Evolutionary conservation across 2,888 invertebrate genomes (phyloP), one percentile per base, ranked within the genome.

Genomic region (Lapara coniferarum): DNA sequence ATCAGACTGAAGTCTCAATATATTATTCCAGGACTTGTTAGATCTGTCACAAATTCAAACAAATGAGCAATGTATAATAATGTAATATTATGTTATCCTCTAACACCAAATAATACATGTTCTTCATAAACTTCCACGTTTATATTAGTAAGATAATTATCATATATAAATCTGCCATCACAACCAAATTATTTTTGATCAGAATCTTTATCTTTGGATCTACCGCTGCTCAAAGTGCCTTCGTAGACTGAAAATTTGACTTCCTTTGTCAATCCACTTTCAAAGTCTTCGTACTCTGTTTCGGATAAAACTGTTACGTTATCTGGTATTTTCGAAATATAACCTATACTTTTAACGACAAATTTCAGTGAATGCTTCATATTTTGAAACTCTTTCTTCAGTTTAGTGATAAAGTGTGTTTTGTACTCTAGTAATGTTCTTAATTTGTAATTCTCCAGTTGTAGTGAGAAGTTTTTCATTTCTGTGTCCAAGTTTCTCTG

Each of bases 361-460:
- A 80, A 79, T 74, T 91, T 91, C 2, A 91, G 73, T 10, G 87
- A 74, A 7, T 84, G 80, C 71, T 84, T 91, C 77, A 90, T 81
- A 66, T 71, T 83, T 1, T 72, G 66, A 68, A 92, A 72, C 75
- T 92, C 92, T 63, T 84, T 90, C 73, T 85, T 87, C 19, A 91
- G 75, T 77, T 83, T 90, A 16, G 72, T 74, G 2, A 89, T 72
- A 66, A 89, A 73, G 75, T 83, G 87, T 13, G 84, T 78, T 80
- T 89, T 91, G 0, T 85, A 87, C 7, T 85, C 82, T n/a, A 92
- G 73, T 14, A 87, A 69, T 19, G 83, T 78, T 70, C 80, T 86
- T 25, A 92, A 75, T 78, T 91, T 93, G 71, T 90, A 89, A 67
- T 91, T 92, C 68, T 93, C 92, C 56, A 93, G 74, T 72, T 85